Percentiles rank a stretch among this genome's conserved stretches.
phyloP scores from a whole-genome alignment of 92 coral and sea anemone genomes.

The Zoanthus solanderi region DNA sequence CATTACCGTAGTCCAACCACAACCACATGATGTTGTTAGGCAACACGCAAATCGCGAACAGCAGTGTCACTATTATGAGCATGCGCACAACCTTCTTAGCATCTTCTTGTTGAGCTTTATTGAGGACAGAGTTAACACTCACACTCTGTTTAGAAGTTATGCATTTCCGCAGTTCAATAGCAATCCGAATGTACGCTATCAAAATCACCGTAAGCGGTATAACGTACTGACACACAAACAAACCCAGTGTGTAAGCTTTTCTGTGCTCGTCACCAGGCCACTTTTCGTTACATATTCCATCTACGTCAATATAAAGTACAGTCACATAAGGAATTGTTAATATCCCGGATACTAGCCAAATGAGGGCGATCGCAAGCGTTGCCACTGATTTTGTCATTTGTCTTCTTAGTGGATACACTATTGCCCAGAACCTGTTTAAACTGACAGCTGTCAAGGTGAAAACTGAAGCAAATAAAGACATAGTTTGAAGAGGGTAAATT shows the following conservation, averaged over 20 bases:
- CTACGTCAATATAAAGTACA: slow-evolving; percentile 53
- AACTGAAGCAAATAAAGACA: slow-evolving; percentile 89
- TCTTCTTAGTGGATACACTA: slow-evolving; percentile 85
- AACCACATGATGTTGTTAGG: slow-evolving; percentile 97
- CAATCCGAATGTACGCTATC: slow-evolving; percentile 80
- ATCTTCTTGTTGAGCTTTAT: slow-evolving; percentile 87
- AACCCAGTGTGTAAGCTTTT: slow-evolving; percentile 78
- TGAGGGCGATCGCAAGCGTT: slow-evolving; percentile 53
- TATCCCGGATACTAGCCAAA: slow-evolving; percentile 75
- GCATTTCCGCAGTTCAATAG: slow-evolving; percentile 77
- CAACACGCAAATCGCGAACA: slow-evolving; percentile 90
- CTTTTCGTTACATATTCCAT: slow-evolving; percentile 65
- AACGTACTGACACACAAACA: slow-evolving; percentile 86
- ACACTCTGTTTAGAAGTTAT: slow-evolving; percentile 52
- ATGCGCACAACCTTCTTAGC: slow-evolving; percentile 94
- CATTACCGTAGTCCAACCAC: slow-evolving; percentile 96
- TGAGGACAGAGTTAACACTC: slow-evolving; percentile 74
- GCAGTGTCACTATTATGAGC: slow-evolving; percentile 92
- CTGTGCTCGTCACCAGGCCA: slow-evolving; percentile 81
- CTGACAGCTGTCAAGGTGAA: slow-evolving; percentile 96
- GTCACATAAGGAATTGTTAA: slow-evolving; percentile 77
- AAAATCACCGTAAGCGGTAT: slow-evolving; percentile 80
- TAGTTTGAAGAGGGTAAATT: slow-evolving; percentile 88
- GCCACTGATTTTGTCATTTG: slow-evolving; percentile 80
- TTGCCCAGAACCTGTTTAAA: slow-evolving; percentile 92